Conservation (phyloP, 1,140 invertebrate species). For the Hesperophylax magnus region DNA sequence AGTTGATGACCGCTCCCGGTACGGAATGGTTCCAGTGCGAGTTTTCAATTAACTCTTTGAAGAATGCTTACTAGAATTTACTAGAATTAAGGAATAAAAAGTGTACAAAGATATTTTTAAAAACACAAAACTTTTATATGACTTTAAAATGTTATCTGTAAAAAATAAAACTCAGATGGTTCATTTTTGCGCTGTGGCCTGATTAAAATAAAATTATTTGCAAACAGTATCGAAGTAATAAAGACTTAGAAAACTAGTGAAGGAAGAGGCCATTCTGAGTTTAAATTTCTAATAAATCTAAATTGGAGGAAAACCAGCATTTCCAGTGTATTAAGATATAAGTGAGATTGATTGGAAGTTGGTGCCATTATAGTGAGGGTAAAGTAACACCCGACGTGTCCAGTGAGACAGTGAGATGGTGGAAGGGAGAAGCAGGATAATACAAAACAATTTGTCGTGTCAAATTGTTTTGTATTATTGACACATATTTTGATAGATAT, state of each 20-base stretch:
- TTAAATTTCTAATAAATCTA: slow-evolving; percentile 17
- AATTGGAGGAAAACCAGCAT: slow-evolving; percentile 37
- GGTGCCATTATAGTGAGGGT: slow-evolving; percentile 45
- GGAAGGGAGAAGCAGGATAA: neutral
- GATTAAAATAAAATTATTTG: slow-evolving; percentile 21
- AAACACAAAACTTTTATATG: slow-evolving; percentile 56
- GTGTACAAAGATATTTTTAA: slow-evolving; percentile 59
- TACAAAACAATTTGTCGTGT: slow-evolving; percentile 42
- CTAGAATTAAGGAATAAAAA: slow-evolving; percentile 55
- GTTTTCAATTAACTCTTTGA: slow-evolving; percentile 41
- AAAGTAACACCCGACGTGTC: neutral
- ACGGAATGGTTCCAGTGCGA: slow-evolving; percentile 22
- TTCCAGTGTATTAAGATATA: slow-evolving; percentile 37
- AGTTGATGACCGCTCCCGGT: neutral
- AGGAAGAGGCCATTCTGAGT: slow-evolving; percentile 23
- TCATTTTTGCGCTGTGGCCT: slow-evolving; percentile 24
- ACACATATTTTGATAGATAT: slow-evolving; percentile 47
- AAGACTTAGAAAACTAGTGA: slow-evolving; percentile 18
- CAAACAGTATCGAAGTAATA: slow-evolving; percentile 7
- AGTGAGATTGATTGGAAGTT: slow-evolving; percentile 49
- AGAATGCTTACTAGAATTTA: slow-evolving; percentile 55
- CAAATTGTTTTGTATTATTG: slow-evolving; percentile 35
- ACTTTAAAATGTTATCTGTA: slow-evolving; percentile 44
- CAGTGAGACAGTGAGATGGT: neutral
- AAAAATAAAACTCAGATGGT: slow-evolving; percentile 21